Evolutionary conservation across 2,113 vertebrate species (phyloP).

Genomic region (Prionailurus viverrinus): DNA sequence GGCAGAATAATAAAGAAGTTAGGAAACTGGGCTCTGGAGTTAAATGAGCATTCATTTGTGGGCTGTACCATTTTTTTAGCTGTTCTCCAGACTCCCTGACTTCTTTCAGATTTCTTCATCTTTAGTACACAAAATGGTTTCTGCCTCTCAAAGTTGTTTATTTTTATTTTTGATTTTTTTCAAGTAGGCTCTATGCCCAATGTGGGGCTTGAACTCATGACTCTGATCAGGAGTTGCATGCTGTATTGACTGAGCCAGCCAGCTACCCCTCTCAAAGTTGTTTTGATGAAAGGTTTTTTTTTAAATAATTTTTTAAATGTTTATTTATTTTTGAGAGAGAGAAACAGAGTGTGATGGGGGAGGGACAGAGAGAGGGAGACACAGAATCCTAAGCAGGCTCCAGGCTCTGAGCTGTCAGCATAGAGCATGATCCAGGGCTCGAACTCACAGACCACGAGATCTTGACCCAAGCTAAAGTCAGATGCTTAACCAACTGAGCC

Average conservation of each 20-base stretch:
- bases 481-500: neutral
- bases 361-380: neutral
- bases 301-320: neutral
- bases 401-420: no score
- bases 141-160: conserved; percentile 10
- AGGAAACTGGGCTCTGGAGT: neutral
- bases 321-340: neutral
- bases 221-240: no score
- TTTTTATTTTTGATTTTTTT: no score
- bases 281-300: neutral
- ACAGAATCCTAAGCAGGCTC: neutral
- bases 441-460: neutral
- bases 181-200: no score
- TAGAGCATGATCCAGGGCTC: neutral
- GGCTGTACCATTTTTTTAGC: neutral
- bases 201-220: no score
- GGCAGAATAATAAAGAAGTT: neutral
- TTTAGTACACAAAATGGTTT: neutral
- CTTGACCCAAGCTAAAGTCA: neutral
- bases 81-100: neutral
- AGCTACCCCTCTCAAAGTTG: neutral
- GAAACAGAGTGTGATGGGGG: neutral
- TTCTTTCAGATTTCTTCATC: conserved; percentile 1
- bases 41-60: neutral
- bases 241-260: no score